Evolutionary conservation across 2,113 vertebrate species (phyloP), one percentile per base, ranked within the genome.

Genomic region (Chaenogobius annularis): DNA sequence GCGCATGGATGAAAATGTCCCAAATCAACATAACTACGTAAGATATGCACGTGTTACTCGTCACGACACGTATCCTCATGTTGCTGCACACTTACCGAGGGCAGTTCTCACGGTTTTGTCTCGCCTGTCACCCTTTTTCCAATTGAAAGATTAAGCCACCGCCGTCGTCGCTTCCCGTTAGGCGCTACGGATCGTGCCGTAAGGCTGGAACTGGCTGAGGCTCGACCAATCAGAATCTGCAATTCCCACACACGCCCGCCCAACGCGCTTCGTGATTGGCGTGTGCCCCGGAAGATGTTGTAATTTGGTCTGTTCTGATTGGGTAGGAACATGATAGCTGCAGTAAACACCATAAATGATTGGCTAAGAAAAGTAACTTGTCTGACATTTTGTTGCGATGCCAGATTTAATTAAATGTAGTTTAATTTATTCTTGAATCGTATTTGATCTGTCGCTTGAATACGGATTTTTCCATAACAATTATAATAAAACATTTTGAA

Each of bases 381-480:
- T 83, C 88, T 92, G 90, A 91, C 92, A 93, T 93, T 93, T 91
- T 91, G 91, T 92, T 91, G 74, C 68, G 68, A 74, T 82, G 79
- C 87, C 83, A 86, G 86, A 88, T 89, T 91, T 92, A 88, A 91
- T 91, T 77, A 88, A 89, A 81, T 78, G 72, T 35, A 19, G 31
- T 64, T 71, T 3, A 54, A 68, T 78, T 79, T 65, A 77, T 37
- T 1, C 7, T 10, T 43, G n/a, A 63, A 20, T 43, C 17, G 13
- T 17, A 61, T 19, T 19, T 3, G 1, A 54, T 54, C n/a, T 7
- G 50, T 20, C 50, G 3, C 50, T 54, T 52, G 26, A 31, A 31
- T 31, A 31, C 26, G 26, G 26, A 4, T 31, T 40, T 40, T 5
- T 2, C 37, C 8, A 31, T 2, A 31, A 31, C 26, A 31, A 31